Evolutionary conservation across 2,113 vertebrate genomes (phyloP), one percentile per base, ranked within the genome.

Genomic region (Natator depressus): DNA sequence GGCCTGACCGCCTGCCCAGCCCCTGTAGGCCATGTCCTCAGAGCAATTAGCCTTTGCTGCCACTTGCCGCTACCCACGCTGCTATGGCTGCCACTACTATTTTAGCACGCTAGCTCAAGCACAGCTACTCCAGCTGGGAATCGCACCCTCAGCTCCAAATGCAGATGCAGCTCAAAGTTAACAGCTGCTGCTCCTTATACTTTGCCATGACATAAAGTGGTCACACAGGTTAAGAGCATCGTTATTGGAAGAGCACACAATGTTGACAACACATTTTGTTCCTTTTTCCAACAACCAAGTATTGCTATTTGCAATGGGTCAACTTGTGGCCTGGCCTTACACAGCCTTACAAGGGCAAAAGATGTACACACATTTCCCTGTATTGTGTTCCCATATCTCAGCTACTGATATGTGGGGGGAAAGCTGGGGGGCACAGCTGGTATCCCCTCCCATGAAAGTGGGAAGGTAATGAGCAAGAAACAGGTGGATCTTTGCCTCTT

Each of bases 381-480:
- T 19, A 46, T 54, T 88, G 38, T 62, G 49, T 80, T 54, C 87
- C 83, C 87, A 89, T 72, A 53, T 20, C 84, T 78, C 14, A 81
- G 46, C 79, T 80, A n/a, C 0, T 2, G 88, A 35, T 72, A 89
- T 13, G 53, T 42, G 80, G 49, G 38, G 69, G 50, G 87, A 16
- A 62, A 35, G 42, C 7, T 93, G 82, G 35, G 94, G 50, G 85
- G 79, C 75, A 85, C 38, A 93, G 85, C 72, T 92, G 79, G 84
- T 88, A 42, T 75, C 88, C 92, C 82, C 93, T 96, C 88, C 83
- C 87, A 92, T 83, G 47, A 84, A 94, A 94, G 24, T 10, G n/a
- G 82, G 54, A 95, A 35, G 14, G 13, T 31, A 35, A 8, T n/a
- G 62, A 35, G 16, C 62, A n/a, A 69, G 16, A n/a, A 69, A n/a